Base-by-base conservation (phyloP, 2,888 invertebrate genomes). In the Troides aeacus region DNA sequence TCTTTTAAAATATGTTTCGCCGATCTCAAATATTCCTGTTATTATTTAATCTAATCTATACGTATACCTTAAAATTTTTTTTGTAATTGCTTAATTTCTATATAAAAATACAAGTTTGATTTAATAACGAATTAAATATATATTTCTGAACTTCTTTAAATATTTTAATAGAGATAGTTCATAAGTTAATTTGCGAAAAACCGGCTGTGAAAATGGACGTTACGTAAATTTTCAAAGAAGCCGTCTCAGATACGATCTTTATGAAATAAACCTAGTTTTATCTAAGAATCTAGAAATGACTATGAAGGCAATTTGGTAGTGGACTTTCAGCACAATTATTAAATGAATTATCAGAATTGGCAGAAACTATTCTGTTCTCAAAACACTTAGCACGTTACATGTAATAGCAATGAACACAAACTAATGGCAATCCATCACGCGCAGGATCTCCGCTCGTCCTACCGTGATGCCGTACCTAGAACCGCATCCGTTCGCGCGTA, bases 371-470 rank as follows among this genome's bases (percentile, higher is more conserved):
- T 66, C 39, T 53, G 70, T 42, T 24, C 53, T 70, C 24, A 24
- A 10, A 63, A 5, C 24, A 36, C 62, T 58, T 39, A 66, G 59
- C 59, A 60, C 53, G 24, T 59, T 50, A 70, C 66, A n/a, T 17
- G 24, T 39, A 64, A 62, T 61, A 56, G 53, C 36, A 61, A 56
- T 23, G 21, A 63, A 63, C 36, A 62, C 30, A 24, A 71, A 73
- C 70, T 72, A 74, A 79, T 79, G 78, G 77, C 79, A 74, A 87
- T 89, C 86, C 85, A 88, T 89, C 88, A 88, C 77, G 72, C 79
- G 84, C 90, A 92, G 92, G 92, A 92, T 88, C 87, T 91, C 70
- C 88, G 91, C 90, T 88, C 87, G 80, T 79, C 83, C 78, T 88
- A 90, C 84, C 91, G 87, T 91, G 84, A 84, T 87, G 81, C 89